phyloP scores from a whole-genome alignment of 92 coral and sea anemone genomes.

The Palythoa grandis region DNA sequence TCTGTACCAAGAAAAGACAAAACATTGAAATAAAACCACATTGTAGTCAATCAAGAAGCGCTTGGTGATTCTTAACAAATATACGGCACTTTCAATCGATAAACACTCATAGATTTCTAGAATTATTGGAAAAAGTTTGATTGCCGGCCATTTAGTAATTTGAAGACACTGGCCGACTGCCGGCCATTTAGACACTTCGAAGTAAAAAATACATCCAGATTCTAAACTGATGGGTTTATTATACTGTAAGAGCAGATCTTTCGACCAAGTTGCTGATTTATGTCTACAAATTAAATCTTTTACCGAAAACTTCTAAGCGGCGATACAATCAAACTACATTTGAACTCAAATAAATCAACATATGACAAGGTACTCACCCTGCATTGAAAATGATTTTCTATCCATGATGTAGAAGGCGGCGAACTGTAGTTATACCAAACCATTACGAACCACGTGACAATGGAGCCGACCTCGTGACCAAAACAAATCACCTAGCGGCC shows the following conservation, averaged over 20 bases:
- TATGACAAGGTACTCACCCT: background rate
- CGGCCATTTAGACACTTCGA: too few species aligned
- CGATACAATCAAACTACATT: background rate
- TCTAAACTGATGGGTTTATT: background rate
- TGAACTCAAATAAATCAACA: background rate
- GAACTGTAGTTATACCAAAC: background rate
- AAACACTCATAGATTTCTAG: too few species aligned
- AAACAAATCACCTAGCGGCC: background rate
- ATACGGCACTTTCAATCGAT: too few species aligned
- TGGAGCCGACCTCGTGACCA: slow-evolving; percentile 4
- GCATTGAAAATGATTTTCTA: background rate
- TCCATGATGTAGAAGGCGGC: background rate
- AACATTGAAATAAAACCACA: too few species aligned
- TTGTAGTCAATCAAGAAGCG: too few species aligned
- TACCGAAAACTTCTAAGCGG: background rate
- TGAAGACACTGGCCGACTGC: too few species aligned
- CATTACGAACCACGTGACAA: background rate
- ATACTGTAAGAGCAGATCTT: background rate
- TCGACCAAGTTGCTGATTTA: background rate
- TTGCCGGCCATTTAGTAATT: too few species aligned
- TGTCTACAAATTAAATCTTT: background rate
- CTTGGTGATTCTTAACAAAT: too few species aligned
- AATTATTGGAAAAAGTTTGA: too few species aligned
- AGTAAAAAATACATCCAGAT: background rate
- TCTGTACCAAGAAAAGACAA: too few species aligned